Base-by-base conservation (phyloP, 2,888 invertebrate species). In the Eremobia ochroleuca region DNA sequence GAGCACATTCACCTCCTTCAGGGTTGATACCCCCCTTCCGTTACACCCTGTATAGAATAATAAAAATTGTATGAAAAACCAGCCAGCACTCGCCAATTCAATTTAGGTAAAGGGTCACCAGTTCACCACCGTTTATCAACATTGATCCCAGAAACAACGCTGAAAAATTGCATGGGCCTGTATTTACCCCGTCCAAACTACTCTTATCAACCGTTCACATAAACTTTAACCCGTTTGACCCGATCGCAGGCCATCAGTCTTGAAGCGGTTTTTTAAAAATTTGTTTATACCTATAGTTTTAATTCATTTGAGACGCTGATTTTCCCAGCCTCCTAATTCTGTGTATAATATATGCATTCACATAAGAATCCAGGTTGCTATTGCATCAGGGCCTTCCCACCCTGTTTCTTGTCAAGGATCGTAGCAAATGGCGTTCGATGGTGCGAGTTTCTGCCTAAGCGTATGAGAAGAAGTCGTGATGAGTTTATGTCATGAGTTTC, bases 211-310 rank as follows among this genome's bases (percentile, higher is more conserved):
- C 9, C 52, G 67, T 34, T 68, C n/a, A 68, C 49, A 68, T 52
- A 68, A 52, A 18, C 67, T 52, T 52, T 9, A n/a, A 52, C 49
- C 34, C 15, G 5, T 52, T 52, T 68, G 67, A 68, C 28, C 68
- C 58, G 21, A 21, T 28, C 37, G 13, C 28, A 28, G 68, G 28
- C 37, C 40, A 28, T 70, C n/a, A 59, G 21, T 58, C 8, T 11
- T 11, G 11, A 18, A 52, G 43, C 71, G 31, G 31, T 70, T 73
- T 55, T 58, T 18, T 21, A 18, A 25, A 9, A 18, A 25, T 18
- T 31, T 13, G 31, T 61, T 62, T 70, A 70, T 40, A 21, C 40
- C 28, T 28, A 8, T 58, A 13, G 2, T 13, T 59, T 31, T 31
- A 21, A 25, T 28, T 59, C 15, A 69, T 55, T 58, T 58, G 5